Base-by-base conservation (phyloP, 2,113 vertebrate species). In the Sclerurus mexicanus region DNA sequence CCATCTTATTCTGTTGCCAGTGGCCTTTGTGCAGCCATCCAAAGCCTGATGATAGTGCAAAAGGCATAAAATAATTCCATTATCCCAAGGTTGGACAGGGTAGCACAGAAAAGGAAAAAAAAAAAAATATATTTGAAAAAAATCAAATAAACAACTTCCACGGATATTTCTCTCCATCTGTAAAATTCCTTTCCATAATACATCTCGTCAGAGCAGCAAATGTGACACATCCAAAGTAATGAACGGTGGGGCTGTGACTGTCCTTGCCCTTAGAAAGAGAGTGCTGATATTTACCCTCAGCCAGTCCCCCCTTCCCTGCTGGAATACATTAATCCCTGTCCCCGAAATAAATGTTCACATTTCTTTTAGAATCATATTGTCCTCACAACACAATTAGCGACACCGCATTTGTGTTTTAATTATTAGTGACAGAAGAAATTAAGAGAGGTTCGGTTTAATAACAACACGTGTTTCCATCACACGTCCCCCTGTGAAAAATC, bases 1-100 rank as follows among this genome's bases (percentile, higher is more conserved):
- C 97, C 96, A 95, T 98, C 97, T 98, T 98, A 96, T 98, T 98
- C 95, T 94, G 83, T 98, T 98, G 97, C 97, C 98, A 98, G 97
- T 98, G 98, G 98, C 97, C 95, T 97, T 95, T 98, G 98, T 98
- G 97, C 98, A 97, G 84, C 97, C 98, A 98, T 97, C 96, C 98
- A 97, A 80, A 98, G 91, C 94, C 96, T 97, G 98, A 98, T 98
- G 93, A 96, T 96, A 95, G 92, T 25, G 97, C 97, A 97, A 97
- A 97, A 98, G 84, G 98, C 97, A 98, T 97, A 98, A 98, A 98
- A 97, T 98, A 97, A 98, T 98, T 97, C 98, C 95, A 98, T 98
- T 98, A 98, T 98, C 93, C 95, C 94, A 97, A 98, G 96, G 96
- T 98, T 98, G 97, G 97, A 91, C 80, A 42, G 91, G 86, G 92